These are phyloP conservation scores for Catharus fuscescens DNA, from an alignment of 2,113 vertebrate species.

Conservation along the genomic window DNA sequence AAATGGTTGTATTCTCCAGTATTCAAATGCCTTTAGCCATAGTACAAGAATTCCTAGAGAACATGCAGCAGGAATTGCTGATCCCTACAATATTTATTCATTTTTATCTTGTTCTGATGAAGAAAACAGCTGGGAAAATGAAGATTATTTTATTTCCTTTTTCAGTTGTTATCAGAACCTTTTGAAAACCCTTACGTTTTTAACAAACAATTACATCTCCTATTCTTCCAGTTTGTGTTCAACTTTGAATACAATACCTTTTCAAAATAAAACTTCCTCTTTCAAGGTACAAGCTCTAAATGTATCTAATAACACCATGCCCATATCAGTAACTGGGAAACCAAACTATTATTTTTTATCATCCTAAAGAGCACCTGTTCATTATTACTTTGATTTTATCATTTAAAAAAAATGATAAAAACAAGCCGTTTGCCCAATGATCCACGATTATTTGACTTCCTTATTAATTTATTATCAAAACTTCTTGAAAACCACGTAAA, in stretches of 20 bases:
- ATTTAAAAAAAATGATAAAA: not conserved
- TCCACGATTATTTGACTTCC: not conserved
- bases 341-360: not conserved
- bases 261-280: not conserved
- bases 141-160: not conserved
- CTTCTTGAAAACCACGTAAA: not conserved
- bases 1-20: not conserved
- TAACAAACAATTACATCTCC: not conserved
- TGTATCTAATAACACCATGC: not conserved
- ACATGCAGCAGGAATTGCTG: not conserved
- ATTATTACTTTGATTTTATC: not conserved
- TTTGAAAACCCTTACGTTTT: not conserved
- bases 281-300: not conserved
- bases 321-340: not conserved
- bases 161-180: not conserved
- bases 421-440: not conserved
- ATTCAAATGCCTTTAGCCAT: not conserved
- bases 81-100: not conserved
- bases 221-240: not conserved
- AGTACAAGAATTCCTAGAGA: not conserved
- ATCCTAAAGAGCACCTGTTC: not conserved
- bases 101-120: not conserved
- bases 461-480: slow-evolving; percentile 33
- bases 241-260: not conserved
- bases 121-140: not conserved